Conservation (phyloP, 53 echinoderm and acorn worm species). For the Antedon mediterranea region DNA sequence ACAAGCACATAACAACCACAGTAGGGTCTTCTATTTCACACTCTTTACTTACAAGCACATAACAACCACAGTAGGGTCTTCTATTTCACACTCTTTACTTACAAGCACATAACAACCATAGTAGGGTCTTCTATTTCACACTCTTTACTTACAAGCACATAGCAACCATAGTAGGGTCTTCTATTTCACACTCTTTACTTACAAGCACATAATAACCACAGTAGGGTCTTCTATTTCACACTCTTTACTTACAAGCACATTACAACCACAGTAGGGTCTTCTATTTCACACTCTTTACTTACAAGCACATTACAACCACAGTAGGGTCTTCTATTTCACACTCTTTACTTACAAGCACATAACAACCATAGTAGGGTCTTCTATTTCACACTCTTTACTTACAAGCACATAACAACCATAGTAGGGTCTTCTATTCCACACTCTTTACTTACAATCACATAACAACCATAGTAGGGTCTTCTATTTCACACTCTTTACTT, state of each 20-base stretch:
- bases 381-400: not conserved
- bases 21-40: not conserved
- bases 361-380: not conserved
- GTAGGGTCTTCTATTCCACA: not conserved
- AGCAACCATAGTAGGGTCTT: not conserved
- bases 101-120: not conserved
- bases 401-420: not conserved
- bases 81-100: not conserved
- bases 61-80: not conserved
- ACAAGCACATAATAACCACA: not conserved
- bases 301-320: not conserved
- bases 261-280: not conserved
- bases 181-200: not conserved
- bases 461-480: not conserved
- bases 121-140: not conserved
- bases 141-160: not conserved
- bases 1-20: not conserved
- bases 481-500: not conserved
- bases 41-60: not conserved
- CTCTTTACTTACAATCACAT: not conserved
- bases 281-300: not conserved
- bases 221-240: not conserved
- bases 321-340: not conserved
- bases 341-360: not conserved
- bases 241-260: not conserved